A percentile compares a stretch with the other conserved stretches of the same genome.
These are phyloP conservation scores for Bombus confusus DNA, from an alignment of 1,140 invertebrate species.

Conservation along the genomic window DNA sequence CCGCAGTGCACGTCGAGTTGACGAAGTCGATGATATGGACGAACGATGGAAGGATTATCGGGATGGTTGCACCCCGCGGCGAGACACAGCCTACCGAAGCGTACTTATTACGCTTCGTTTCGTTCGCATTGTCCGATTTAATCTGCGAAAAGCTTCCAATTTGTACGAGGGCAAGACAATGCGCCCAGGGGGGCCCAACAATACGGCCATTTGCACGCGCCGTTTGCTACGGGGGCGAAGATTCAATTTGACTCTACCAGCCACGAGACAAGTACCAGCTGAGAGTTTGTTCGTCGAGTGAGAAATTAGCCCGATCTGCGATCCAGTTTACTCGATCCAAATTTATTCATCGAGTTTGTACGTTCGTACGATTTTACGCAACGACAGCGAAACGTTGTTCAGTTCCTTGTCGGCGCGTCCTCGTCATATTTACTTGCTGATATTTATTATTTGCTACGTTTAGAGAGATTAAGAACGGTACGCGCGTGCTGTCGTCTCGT, in stretches of 20 bases:
- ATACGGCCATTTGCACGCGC: constrained; percentile 24
- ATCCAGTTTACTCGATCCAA: no score
- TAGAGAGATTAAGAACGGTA: no score
- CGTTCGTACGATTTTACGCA: no score
- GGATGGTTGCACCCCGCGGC: constrained; percentile 24
- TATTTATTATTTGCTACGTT: no score
- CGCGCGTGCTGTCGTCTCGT: no score
- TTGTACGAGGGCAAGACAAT: constrained; percentile 43
- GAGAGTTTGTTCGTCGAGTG: no score
- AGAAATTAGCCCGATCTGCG: no score
- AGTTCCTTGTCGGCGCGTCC: no score
- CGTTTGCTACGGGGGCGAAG: not conserved
- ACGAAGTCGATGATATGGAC: constrained; percentile 34
- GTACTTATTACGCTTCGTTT: constrained; percentile 47
- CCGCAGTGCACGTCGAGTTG: not conserved
- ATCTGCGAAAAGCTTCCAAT: constrained; percentile 47
- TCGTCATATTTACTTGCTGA: no score
- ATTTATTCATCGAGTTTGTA: no score
- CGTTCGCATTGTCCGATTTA: constrained; percentile 45
- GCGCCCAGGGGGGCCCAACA: not conserved
- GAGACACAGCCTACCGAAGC: constrained; percentile 35
- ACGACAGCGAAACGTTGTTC: no score
- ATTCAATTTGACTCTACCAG: constrained; percentile 9
- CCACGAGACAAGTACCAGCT: no score
- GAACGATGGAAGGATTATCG: constrained; percentile 40